Evolutionary conservation across 2,113 vertebrate genomes (phyloP).

Genomic region (Cathartes aura): DNA sequence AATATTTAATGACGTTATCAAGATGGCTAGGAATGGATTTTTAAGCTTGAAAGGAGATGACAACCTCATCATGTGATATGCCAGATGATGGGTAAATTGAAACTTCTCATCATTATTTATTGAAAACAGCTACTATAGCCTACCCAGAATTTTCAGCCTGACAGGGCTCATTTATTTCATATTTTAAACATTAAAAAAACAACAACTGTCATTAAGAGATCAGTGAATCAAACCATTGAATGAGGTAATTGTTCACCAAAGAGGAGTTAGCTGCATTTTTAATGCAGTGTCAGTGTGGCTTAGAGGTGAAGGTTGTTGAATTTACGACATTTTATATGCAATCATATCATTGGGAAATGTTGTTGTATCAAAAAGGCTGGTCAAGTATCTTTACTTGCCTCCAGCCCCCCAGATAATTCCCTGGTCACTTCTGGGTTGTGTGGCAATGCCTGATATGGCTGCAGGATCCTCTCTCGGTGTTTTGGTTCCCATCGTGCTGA

Average conservation of each 20-base stretch:
- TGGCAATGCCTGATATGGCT: background rate
- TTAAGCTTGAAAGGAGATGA: constrained; percentile 64
- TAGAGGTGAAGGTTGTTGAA: background rate
- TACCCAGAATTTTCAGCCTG: constrained; percentile 64
- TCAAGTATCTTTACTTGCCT: background rate
- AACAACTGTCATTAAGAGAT: constrained; percentile 76
- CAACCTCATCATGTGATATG: constrained; percentile 14
- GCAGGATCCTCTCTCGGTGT: background rate
- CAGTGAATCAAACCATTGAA: constrained; percentile 74
- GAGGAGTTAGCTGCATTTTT: constrained; percentile 64
- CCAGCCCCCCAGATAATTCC: accelerated
- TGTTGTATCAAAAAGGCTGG: background rate
- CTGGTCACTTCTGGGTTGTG: background rate
- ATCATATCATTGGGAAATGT: background rate
- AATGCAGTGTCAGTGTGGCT: constrained; percentile 4
- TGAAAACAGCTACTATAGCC: constrained; percentile 65
- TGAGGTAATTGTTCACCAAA: constrained; percentile 70
- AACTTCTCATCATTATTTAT: constrained; percentile 77
- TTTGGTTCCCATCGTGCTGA: background rate
- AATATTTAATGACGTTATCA: constrained; percentile 21
- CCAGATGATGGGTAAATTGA: constrained; percentile 73
- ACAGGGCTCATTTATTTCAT: constrained; percentile 68
- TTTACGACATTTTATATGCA: background rate
- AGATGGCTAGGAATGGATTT: constrained; percentile 42
- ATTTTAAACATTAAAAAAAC: constrained; percentile 74